phyloP scores from a whole-genome alignment of 2,888 invertebrate species.

The Ophion obscuratus region DNA sequence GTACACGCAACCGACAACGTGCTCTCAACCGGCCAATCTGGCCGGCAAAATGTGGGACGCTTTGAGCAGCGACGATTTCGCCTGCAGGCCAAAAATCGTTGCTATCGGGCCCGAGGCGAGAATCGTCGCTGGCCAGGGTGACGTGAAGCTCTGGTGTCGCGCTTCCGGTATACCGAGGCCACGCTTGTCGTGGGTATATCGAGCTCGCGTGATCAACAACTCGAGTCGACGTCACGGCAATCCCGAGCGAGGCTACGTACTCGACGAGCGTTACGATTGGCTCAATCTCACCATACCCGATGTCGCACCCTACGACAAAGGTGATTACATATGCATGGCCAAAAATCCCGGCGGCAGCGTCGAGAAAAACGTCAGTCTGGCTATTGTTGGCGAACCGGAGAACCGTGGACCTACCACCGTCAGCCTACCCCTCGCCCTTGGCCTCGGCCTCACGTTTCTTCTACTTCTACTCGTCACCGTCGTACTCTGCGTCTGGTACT shows the following conservation, averaged over 20 bases:
- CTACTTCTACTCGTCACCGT: constrained; percentile 84
- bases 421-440: constrained; percentile 84
- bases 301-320: constrained; percentile 88
- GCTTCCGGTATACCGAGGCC: constrained; percentile 92
- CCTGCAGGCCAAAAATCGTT: constrained; percentile 91
- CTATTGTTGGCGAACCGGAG: constrained; percentile 83
- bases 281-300: constrained; percentile 88
- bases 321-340: constrained; percentile 92
- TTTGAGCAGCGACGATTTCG: constrained; percentile 90
- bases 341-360: constrained; percentile 92
- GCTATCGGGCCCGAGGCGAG: constrained; percentile 84
- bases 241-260: constrained; percentile 84
- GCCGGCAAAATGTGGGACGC: constrained; percentile 91
- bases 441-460: constrained; percentile 85
- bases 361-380: constrained; percentile 90
- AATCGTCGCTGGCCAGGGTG: constrained; percentile 87
- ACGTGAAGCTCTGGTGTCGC: constrained; percentile 89
- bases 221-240: constrained; percentile 75
- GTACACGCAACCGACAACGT: constrained; percentile 90
- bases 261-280: constrained; percentile 79
- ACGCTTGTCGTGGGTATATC: constrained; percentile 86
- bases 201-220: constrained; percentile 76
- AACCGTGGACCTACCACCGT: constrained; percentile 73
- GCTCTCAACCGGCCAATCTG: constrained; percentile 89
- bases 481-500: constrained; percentile 87